Evolutionary conservation across 2,888 invertebrate genomes (phyloP).

Genomic region (Morpho deidamia): DNA sequence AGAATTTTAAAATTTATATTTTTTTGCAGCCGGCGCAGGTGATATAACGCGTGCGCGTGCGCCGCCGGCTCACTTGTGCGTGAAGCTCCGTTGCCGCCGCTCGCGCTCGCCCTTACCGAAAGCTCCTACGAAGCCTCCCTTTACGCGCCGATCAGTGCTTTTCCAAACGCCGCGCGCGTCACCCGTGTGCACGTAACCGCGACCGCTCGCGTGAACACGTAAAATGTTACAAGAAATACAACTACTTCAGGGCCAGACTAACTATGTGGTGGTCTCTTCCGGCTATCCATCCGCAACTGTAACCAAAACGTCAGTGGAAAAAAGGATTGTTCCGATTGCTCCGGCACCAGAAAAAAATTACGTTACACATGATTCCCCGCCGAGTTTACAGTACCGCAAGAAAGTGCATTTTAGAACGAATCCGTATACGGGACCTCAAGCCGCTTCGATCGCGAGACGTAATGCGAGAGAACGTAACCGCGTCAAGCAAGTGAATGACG

Average conservation of each 20-base stretch:
- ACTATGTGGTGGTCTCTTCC: conserved; percentile 80
- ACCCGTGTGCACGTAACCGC: conserved; percentile 47
- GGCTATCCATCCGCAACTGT: conserved; percentile 68
- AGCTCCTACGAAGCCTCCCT: conserved; percentile 39
- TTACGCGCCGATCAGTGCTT: conserved; percentile 46
- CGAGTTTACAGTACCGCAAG: conserved; percentile 82
- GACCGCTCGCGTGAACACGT: conserved; percentile 51
- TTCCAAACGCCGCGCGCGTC: conserved; percentile 53
- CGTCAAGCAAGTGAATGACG: conserved; percentile 96
- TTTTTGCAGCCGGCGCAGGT: conserved; percentile 78
- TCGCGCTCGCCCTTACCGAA: conserved; percentile 43
- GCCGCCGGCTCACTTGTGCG: conserved; percentile 73
- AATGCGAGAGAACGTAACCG: conserved; percentile 97
- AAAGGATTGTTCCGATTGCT: conserved; percentile 75
- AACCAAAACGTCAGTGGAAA: conserved; percentile 70
- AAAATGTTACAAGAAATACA: conserved; percentile 76
- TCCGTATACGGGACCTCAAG: conserved; percentile 82
- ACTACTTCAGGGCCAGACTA: conserved; percentile 75
- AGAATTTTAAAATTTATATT: conserved; percentile 77
- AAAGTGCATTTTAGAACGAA: conserved; percentile 85
- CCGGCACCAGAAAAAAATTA: conserved; percentile 79
- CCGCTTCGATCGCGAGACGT: conserved; percentile 91
- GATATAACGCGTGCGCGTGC: conserved; percentile 75
- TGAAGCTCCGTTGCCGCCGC: conserved; percentile 62
- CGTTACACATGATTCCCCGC: conserved; percentile 72